These are phyloP conservation scores for Drosophila hawaiiensis DNA, from an alignment of 2,888 invertebrate genomes.

Conservation along the genomic window DNA sequence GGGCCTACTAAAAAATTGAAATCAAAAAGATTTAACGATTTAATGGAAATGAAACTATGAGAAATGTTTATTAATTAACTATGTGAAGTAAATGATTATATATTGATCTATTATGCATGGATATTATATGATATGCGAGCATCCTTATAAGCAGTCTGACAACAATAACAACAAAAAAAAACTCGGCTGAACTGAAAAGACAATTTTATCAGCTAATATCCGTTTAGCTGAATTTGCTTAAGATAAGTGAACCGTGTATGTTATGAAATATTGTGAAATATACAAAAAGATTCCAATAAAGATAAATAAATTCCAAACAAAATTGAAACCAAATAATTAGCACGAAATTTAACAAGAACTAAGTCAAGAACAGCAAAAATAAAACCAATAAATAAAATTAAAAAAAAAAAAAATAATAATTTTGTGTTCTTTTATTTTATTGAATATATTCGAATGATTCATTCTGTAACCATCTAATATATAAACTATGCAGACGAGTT, in stretches of 20 bases:
- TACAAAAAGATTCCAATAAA: slow-evolving; percentile 32
- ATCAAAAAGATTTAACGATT: slow-evolving; percentile 12
- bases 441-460: not conserved
- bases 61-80: slow-evolving; percentile 38
- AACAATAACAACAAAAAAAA: not conserved
- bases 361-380: slow-evolving; percentile 47
- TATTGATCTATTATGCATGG: slow-evolving; percentile 26
- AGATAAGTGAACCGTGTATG: slow-evolving; percentile 4
- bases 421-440: not conserved
- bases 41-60: slow-evolving; percentile 24
- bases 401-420: not conserved
- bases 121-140: slow-evolving; percentile 19
- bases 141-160: slow-evolving; percentile 27
- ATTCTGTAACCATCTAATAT: not conserved
- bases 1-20: slow-evolving; percentile 1
- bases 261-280: slow-evolving; percentile 14
- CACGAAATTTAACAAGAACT: slow-evolving; percentile 57
- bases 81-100: slow-evolving; percentile 25
- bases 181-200: not conserved
- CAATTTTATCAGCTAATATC: slow-evolving; percentile 19
- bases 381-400: slow-evolving; percentile 22
- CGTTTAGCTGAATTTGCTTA: slow-evolving; percentile 25
- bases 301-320: slow-evolving; percentile 9
- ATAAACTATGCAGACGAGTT: not conserved
- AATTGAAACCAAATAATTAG: slow-evolving; percentile 42